Evolutionary conservation across 2,113 vertebrate species (phyloP).

Genomic region (Embiotoca jacksoni): DNA sequence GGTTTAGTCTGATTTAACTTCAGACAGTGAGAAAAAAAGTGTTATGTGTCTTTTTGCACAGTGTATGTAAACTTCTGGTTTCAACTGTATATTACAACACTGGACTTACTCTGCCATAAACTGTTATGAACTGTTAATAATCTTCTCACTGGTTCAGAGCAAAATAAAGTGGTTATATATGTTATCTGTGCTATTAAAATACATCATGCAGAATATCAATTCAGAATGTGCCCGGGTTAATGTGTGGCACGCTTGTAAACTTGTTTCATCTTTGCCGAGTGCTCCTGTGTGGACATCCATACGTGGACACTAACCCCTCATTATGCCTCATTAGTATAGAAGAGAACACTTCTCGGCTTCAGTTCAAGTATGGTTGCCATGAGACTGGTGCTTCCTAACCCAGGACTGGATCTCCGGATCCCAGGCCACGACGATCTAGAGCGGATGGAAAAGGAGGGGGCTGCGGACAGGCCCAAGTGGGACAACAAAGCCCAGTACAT

Average conservation of each 20-base stretch:
- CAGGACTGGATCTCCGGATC: constrained; percentile 88
- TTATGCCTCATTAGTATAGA: not conserved
- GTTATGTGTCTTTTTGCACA: no score
- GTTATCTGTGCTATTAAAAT: no score
- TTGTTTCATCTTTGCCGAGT: not conserved
- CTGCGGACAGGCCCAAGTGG: constrained; percentile 89
- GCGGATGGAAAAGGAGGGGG: constrained; percentile 83
- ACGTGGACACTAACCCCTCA: not conserved
- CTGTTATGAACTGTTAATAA: not conserved
- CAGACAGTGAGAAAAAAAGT: no score
- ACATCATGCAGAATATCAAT: not conserved
- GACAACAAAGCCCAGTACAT: constrained; percentile 95
- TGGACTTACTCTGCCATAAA: constrained; percentile 1
- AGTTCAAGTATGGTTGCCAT: constrained; percentile 71
- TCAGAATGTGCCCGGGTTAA: constrained; percentile 32
- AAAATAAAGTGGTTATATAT: not conserved
- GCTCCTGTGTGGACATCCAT: not conserved
- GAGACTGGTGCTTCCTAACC: constrained; percentile 88
- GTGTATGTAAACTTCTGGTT: no score
- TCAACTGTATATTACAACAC: not conserved
- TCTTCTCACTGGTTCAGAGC: not conserved
- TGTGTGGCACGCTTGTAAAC: constrained; percentile 53
- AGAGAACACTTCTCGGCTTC: not conserved
- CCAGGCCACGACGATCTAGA: constrained; percentile 85
- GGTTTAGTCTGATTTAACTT: no score